Evolutionary conservation across 2,797 vertebrate genomes (phyloP).

Genomic region (Notamacropus eugenii): DNA sequence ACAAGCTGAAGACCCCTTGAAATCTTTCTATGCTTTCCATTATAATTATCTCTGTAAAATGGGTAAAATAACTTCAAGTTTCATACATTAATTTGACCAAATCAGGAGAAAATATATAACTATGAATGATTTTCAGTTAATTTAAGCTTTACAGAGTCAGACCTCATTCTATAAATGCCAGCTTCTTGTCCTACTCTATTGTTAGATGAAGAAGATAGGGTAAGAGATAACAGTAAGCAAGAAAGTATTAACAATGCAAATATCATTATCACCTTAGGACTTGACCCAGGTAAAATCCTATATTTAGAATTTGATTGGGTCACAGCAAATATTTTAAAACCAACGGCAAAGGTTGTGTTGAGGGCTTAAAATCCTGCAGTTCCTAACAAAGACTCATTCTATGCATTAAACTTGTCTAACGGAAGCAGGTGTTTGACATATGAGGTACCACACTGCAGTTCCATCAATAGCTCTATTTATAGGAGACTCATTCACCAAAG

Average conservation of each 20-base stretch:
- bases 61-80: slow-evolving; percentile 56
- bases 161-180: slow-evolving; percentile 62
- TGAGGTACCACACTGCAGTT: neutral
- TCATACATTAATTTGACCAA: slow-evolving; percentile 67
- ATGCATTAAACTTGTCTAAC: slow-evolving; percentile 56
- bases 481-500: slow-evolving; percentile 52
- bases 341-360: slow-evolving; percentile 58
- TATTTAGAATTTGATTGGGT: slow-evolving; percentile 28
- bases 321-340: neutral
- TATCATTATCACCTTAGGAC: slow-evolving; percentile 52
- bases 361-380: slow-evolving; percentile 58
- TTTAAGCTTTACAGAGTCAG: slow-evolving; percentile 51
- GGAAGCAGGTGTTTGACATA: slow-evolving; percentile 67
- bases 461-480: slow-evolving; percentile 57
- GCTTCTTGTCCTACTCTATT: slow-evolving; percentile 63
- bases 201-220: slow-evolving; percentile 55
- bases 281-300: slow-evolving; percentile 45
- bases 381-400: slow-evolving; percentile 64
- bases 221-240: slow-evolving; percentile 52
- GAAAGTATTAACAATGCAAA: slow-evolving; percentile 67
- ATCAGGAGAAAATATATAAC: slow-evolving; percentile 27
- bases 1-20: slow-evolving; percentile 49
- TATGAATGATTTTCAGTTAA: slow-evolving; percentile 75
- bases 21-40: slow-evolving; percentile 30
- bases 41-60: slow-evolving; percentile 60